Base-by-base conservation (phyloP, 2,797 vertebrate species). In the Pachyuromys duprasi region DNA sequence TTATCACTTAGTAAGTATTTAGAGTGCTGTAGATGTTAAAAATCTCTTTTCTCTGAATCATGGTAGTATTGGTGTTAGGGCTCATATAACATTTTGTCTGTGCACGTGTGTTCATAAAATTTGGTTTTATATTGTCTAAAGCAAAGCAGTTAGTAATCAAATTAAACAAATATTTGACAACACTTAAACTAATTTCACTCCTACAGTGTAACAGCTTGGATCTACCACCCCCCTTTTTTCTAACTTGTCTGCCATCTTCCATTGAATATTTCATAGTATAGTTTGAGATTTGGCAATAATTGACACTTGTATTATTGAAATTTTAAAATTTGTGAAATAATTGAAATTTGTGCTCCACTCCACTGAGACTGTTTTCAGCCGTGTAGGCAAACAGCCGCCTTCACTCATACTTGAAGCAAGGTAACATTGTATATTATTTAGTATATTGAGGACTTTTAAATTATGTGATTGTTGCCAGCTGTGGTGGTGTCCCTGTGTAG, bases 41-140 rank as follows among this genome's bases (percentile, higher is more conserved):
- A 69, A 33, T n/a, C 2, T 36, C n/a, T 36, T 36, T 72, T 72
- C 8, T 72, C 36, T 39, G 69, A 36, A 72, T 36, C 17, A 20
- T 39, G 20, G 18, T 36, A 17, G n/a, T 72, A 36, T 8, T 72
- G 18, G n/a, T 72, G 18, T 17, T 72, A 72, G n/a, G 9, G 18
- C 69, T 90, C 49, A 4, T 76, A 36, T 70, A 3, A 49, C 11
- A 49, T 49, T 49, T 49, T 55, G 36, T 42, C 20, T 55, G 5
- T 53, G 2, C 3, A 8, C 26, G 13, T n/a, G 28, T 14, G 20
- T 55, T 45, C 49, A 1, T 22, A 87, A 78, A 74, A 8, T 11
- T 39, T 82, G 12, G n/a, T 55, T 95, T 86, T 86, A 53, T 75
- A 92, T n/a, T 70, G 93, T 90, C 62, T 76, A 75, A 69, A 15